Base-by-base conservation (phyloP, 1,140 invertebrate genomes). In the Nylanderia fulva region DNA sequence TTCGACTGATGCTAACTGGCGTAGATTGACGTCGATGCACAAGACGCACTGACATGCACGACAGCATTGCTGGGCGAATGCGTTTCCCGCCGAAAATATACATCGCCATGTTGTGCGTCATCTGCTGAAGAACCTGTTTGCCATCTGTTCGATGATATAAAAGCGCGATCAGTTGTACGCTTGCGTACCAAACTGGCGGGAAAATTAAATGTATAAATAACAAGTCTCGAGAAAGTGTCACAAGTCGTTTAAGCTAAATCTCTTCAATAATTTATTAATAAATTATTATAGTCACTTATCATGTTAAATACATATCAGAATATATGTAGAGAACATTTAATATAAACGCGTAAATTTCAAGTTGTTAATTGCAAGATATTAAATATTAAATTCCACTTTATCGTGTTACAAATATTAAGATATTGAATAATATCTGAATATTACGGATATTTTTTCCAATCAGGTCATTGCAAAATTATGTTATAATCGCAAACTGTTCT, bases 1-100 rank as follows among this genome's bases (percentile, higher is more conserved):
- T 13, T n/a, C 2, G 1, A 13, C 4, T 7, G 7, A 18, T 15
- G 45, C 13, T 48, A 5, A 48, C 45, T 48, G 15, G 15, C 9
- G 1, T 42, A 8, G 39, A 42, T 33, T 2, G 61, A 48, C 8
- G 45, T 18, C n/a, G 36, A 71, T 52, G 3, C 13, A 58, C 66
- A 45, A 18, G 36, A 71, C 36, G 3, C 13, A 58, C 66, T 58
- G 24, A 36, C 5, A 42, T 2, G 11, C 13, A 13, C 13, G 2
- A 58, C 33, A 27, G 21, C 48, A 54, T n/a, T 54, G 36, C 15
- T 33, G 24, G 0, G 36, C n/a, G 9, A 24, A 18, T 18, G 29
- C 42, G 58, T 45, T 82, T 82, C 77, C 77, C 66, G 77, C 77
- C 66, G 18, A 82, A 80, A 72, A 6, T 29, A 15, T 24, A 42